phyloP scores from a whole-genome alignment of 2,113 vertebrate species.

The Raphicerus campestris region DNA sequence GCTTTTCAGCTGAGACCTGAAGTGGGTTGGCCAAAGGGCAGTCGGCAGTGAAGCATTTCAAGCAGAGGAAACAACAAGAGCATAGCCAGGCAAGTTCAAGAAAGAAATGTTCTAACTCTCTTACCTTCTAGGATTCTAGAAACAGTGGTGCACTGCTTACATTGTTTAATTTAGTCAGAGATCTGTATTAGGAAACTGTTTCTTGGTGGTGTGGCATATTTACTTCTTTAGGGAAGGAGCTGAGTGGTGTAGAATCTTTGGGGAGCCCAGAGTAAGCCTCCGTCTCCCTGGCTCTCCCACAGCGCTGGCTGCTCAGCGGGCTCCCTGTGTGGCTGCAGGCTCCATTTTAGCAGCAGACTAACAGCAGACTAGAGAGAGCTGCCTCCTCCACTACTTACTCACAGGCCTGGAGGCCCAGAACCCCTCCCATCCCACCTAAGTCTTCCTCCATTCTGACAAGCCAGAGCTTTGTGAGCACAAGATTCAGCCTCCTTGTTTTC shows the following conservation, averaged over 20 bases:
- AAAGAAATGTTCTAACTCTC: conserved; percentile 7
- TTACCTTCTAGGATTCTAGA: conserved; percentile 16
- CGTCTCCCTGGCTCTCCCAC: neutral
- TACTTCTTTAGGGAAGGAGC: neutral
- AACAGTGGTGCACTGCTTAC: neutral
- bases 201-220: neutral
- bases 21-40: neutral
- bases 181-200: conserved; percentile 6
- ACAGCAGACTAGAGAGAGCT: conserved; percentile 5
- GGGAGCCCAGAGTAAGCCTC: neutral
- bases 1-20: neutral
- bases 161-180: neutral
- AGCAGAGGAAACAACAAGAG: neutral
- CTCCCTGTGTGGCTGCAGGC: conserved; percentile 6
- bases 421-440: neutral
- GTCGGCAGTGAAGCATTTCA: neutral
- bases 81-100: conserved; percentile 12
- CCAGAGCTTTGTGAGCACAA: conserved; percentile 10
- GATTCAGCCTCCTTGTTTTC: conserved; percentile 57
- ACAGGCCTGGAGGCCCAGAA: neutral
- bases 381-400: conserved; percentile 24
- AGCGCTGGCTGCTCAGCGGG: neutral
- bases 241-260: neutral
- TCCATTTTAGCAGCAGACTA: conserved; percentile 59
- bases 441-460: conserved; percentile 15